Evolutionary conservation across 1,140 invertebrate genomes (phyloP).

Genomic region (Samia ricini): DNA sequence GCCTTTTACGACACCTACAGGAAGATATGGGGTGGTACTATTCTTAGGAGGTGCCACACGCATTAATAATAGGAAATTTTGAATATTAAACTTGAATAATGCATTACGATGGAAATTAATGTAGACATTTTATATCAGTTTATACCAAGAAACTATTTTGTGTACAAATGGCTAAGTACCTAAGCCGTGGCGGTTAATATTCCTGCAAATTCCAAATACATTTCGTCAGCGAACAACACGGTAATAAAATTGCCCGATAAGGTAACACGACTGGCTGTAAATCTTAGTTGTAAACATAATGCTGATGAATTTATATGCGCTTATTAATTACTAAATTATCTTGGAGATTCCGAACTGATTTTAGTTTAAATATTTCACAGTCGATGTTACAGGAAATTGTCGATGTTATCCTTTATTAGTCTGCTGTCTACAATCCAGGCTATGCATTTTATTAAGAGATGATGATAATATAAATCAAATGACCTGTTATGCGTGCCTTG

Average conservation of each 20-base stretch:
- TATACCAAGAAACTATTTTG: neutral
- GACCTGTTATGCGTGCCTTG: neutral
- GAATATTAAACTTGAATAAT: too few species aligned
- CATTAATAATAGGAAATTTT: too few species aligned
- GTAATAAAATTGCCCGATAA: constrained; percentile 4
- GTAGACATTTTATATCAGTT: too few species aligned
- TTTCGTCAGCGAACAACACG: constrained; percentile 3
- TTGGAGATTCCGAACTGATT: neutral
- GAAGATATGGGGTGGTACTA: too few species aligned
- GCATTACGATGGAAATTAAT: too few species aligned
- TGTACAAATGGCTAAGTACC: neutral
- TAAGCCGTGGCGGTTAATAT: neutral
- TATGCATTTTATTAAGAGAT: neutral
- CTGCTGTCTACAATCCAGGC: neutral
- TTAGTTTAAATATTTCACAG: neutral
- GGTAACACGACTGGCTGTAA: neutral
- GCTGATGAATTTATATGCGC: constrained; percentile 4
- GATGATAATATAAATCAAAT: neutral
- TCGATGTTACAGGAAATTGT: constrained; percentile 8
- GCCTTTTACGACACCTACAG: too few species aligned
- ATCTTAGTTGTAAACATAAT: constrained; percentile 7
- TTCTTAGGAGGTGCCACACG: too few species aligned
- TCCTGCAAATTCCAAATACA: neutral
- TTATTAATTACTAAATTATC: constrained; percentile 7
- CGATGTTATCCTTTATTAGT: neutral